Percentiles rank a stretch among this genome's conserved stretches.
Conservation (phyloP, 2,113 vertebrate species). For the Sinocyclocheilus rhinocerous region DNA sequence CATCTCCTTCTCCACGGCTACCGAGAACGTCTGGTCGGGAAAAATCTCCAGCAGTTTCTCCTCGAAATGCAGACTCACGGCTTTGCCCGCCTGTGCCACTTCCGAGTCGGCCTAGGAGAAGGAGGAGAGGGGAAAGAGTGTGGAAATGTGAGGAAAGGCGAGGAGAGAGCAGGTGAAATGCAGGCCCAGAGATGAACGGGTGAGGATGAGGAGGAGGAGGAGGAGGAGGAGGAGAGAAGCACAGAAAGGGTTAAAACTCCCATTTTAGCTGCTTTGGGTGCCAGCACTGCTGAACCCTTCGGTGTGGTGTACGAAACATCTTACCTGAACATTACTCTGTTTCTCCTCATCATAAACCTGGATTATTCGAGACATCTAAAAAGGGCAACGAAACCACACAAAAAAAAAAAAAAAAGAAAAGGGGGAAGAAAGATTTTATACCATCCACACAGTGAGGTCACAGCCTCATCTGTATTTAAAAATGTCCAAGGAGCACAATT, state of each 20-base stretch:
- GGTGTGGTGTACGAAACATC: slow-evolving; percentile 85
- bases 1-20: slow-evolving; percentile 81
- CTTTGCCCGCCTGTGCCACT: slow-evolving; percentile 95
- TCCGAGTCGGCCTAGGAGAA: slow-evolving; percentile 89
- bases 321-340: slow-evolving; percentile 99
- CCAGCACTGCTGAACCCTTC: slow-evolving; percentile 81
- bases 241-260: slow-evolving; percentile 72
- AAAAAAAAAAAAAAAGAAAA: slow-evolving; percentile 67
- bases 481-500: slow-evolving; percentile 61
- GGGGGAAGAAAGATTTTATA: slow-evolving; percentile 76
- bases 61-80: slow-evolving; percentile 93
- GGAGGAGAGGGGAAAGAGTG: slow-evolving; percentile 59
- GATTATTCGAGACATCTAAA: slow-evolving; percentile 99
- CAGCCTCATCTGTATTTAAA: slow-evolving; percentile 59
- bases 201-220: slow-evolving; percentile 44
- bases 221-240: slow-evolving; percentile 63
- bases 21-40: slow-evolving; percentile 91
- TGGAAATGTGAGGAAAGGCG: slow-evolving; percentile 33
- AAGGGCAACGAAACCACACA: slow-evolving; percentile 94
- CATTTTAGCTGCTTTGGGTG: slow-evolving; percentile 52
- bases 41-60: slow-evolving; percentile 92
- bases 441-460: slow-evolving; percentile 71
- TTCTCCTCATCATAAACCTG: slow-evolving; percentile 99
- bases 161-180: slow-evolving; percentile 20
- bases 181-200: slow-evolving; percentile 1